Evolutionary conservation across 2,888 invertebrate genomes (phyloP), one percentile per base, ranked within the genome.

Genomic region (Saturnia japonica): DNA sequence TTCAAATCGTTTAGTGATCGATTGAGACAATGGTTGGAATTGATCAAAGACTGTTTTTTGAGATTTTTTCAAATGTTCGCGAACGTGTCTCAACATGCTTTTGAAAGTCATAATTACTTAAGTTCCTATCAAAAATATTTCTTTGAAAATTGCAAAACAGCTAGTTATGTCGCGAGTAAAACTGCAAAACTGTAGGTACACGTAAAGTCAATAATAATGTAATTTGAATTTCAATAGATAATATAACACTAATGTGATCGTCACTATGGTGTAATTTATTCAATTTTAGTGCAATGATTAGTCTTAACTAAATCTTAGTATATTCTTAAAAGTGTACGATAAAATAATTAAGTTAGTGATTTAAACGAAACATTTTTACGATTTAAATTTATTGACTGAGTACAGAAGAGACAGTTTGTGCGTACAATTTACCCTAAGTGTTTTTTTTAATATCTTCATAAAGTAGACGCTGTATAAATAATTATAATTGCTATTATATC

Each of bases 281-380:
- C 88, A 92, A 92, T 87, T 89, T 92, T 93, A 93, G 94, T 94
- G 94, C 94, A 94, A 94, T 94, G 91, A 91, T 89, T 93, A 94
- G 94, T 86, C 89, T 79, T 93, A 93, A 93, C 84, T 86, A 84
- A 86, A 85, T 83, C 82, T 40, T 91, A 92, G 88, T 85, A 80
- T 88, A 89, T 85, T 78, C 79, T 84, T 88, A 85, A 86, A 86
- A 81, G 77, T 90, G 88, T 90, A 90, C 84, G 84, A 91, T 91
- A 91, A n/a, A 82, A 82, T 87, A 85, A 71, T 83, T 91, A 91
- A 90, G 89, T 85, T 87, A 89, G 87, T 82, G 80, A 81, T 87
- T 85, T 85, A 82, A 80, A 85, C 76, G 77, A 83, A 85, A 90
- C 85, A 85, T 90, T 91, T 91, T 88, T 88, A 89, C 88, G 85